These are phyloP conservation scores for Camelus bactrianus DNA, from an alignment of 2,113 vertebrate species.

Conservation along the genomic window DNA sequence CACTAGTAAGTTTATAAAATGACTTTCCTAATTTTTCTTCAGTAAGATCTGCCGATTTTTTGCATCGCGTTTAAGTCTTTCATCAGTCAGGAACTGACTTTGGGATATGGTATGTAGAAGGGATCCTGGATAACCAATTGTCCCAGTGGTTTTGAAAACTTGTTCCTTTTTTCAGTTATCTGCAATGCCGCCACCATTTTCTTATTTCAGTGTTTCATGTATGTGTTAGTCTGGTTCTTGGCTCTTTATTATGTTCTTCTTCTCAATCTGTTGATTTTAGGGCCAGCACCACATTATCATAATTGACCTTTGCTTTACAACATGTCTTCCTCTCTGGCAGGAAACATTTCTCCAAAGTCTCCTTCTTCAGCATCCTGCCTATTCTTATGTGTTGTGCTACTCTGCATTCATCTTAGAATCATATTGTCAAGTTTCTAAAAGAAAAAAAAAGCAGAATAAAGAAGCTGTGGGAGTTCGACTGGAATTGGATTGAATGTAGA, in stretches of 20 bases:
- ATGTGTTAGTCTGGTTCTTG: not conserved
- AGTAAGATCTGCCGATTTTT: not conserved
- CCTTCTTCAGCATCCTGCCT: not conserved
- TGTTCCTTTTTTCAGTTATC: not conserved
- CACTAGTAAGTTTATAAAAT: not conserved
- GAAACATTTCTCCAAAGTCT: not conserved
- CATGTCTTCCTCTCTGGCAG: not conserved
- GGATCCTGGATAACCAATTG: not conserved
- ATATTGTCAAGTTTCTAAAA: not conserved
- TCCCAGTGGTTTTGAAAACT: not conserved
- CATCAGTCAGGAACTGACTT: not conserved
- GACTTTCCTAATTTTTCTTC: not conserved
- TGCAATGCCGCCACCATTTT: not conserved
- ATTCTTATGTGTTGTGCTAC: not conserved
- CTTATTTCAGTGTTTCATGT: not conserved
- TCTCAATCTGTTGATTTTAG: not conserved
- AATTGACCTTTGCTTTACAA: not conserved
- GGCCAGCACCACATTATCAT: not conserved
- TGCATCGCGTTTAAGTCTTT: not conserved
- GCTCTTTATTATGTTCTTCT: not conserved
- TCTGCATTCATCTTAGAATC: not conserved
- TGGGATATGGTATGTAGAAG: not conserved
- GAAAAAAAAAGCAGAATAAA: not conserved
- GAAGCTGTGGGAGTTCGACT: not conserved
- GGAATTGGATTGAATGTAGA: not conserved